Evolutionary conservation across 2,888 invertebrate genomes (phyloP).

Genomic region (Periphyllus acericola): DNA sequence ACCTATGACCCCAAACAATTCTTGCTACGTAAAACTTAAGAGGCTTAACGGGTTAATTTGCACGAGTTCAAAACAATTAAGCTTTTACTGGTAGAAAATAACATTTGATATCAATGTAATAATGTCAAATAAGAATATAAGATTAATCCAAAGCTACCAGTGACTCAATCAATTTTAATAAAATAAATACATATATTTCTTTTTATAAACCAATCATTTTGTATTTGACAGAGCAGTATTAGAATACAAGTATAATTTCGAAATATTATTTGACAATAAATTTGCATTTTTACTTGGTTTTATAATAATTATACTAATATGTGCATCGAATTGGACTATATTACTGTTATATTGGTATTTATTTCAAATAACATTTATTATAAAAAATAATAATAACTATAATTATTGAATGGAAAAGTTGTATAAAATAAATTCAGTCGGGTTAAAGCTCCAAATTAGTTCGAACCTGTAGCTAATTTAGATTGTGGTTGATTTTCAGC

Average conservation of each 20-base stretch:
- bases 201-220: constrained; percentile 16
- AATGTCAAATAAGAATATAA: not conserved
- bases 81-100: not conserved
- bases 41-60: too few relatives aligned
- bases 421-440: constrained; percentile 58
- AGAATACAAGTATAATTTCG: constrained; percentile 41
- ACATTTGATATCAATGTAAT: not conserved
- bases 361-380: constrained; percentile 10
- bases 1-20: too few relatives aligned
- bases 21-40: too few relatives aligned
- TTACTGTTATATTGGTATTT: constrained; percentile 12
- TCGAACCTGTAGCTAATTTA: constrained; percentile 60
- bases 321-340: not conserved
- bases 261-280: constrained; percentile 51
- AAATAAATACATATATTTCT: constrained; percentile 39
- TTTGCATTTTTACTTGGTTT: constrained; percentile 17
- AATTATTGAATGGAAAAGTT: constrained; percentile 33
- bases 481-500: constrained; percentile 37
- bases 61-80: too few relatives aligned
- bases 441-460: constrained; percentile 52
- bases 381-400: constrained; percentile 13
- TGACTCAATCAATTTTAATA: constrained; percentile 2
- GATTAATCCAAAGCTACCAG: not conserved
- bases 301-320: constrained; percentile 18
- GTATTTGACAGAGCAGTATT: constrained; percentile 31